Base-by-base conservation (phyloP, 2,797 vertebrate species). In the Zalophus californianus region DNA sequence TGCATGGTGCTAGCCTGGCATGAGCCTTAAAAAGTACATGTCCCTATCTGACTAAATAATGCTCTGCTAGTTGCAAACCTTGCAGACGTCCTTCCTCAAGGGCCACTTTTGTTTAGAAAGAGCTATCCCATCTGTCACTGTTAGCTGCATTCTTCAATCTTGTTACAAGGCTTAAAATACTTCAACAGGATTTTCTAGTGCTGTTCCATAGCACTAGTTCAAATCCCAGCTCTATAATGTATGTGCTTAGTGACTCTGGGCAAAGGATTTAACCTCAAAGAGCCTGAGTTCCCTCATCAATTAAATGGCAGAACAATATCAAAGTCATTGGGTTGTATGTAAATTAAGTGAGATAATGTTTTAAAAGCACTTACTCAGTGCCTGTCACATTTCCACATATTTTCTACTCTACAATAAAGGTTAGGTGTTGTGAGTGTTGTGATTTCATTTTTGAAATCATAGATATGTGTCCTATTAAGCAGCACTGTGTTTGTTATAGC, bases 71-170 rank as follows among this genome's bases (percentile, higher is more conserved):
- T 85, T 5, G 18, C 80, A 90, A 96, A 82, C 58, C 73, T 58
- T 68, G 44, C 2, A 5, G 35, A 68, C 7, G 7, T 86, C 12
- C 41, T 72, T 87, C 85, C 77, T 29, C 20, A 83, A 93, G 79
- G 73, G 13, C 21, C 20, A 94, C 68, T 70, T 94, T 90, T 38
- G 32, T 91, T 95, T 66, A 85, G 66, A 80, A 64, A 95, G 38
- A 94, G 35, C 35, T 50, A 14, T 44, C 27, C 68, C 48, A 64
- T 35, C 58, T 62, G 56, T 68, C 62, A 27, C 32, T 52, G 16
- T 50, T 35, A 62, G 58, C 58, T 27, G 50, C n/a, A 27, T 32
- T 64, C 56, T 86, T 23, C 0, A 18, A 1, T 54, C 90, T 89
- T 50, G 4, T 50, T 68, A 20, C 4, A 44, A 41, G 75, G 35